phyloP scores from a whole-genome alignment of 2,113 vertebrate species.

The Lathamus discolor region DNA sequence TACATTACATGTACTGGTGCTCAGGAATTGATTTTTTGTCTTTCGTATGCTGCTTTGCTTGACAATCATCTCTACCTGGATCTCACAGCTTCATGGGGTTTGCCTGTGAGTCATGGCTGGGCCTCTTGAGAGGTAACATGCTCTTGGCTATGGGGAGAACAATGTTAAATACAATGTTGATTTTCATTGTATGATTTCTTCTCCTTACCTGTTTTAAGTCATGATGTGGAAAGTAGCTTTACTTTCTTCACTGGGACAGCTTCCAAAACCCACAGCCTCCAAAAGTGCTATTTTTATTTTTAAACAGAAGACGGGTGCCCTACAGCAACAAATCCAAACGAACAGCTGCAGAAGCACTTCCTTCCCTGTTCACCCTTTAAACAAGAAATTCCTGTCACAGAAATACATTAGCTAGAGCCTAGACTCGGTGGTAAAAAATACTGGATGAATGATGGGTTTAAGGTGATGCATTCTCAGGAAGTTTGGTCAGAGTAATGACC shows the following conservation, averaged over 20 bases:
- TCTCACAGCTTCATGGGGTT: not conserved
- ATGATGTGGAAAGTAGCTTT: not conserved
- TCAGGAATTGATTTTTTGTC: constrained; percentile 2
- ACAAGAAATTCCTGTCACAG: not conserved
- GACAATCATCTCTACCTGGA: not conserved
- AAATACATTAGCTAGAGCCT: not conserved
- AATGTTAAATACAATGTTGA: not conserved
- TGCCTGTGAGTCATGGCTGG: not conserved
- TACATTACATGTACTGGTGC: not conserved
- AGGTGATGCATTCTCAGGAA: not conserved
- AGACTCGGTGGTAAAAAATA: not conserved
- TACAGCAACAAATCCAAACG: not conserved
- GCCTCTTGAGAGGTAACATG: not conserved
- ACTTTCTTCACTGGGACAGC: not conserved
- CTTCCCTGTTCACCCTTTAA: not conserved
- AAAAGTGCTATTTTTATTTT: not conserved
- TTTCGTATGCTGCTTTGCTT: constrained; percentile 17
- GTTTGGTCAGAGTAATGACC: not conserved
- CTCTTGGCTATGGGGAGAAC: not conserved
- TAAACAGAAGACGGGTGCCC: not conserved
- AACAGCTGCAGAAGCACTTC: not conserved
- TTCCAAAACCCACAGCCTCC: not conserved
- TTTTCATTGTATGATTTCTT: not conserved
- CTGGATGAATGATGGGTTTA: not conserved
- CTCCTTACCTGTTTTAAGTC: not conserved